Percentiles rank a stretch among this genome's conserved stretches.
Conservation (phyloP, 2,888 invertebrate genomes). For the Nemapogon koenigi region DNA sequence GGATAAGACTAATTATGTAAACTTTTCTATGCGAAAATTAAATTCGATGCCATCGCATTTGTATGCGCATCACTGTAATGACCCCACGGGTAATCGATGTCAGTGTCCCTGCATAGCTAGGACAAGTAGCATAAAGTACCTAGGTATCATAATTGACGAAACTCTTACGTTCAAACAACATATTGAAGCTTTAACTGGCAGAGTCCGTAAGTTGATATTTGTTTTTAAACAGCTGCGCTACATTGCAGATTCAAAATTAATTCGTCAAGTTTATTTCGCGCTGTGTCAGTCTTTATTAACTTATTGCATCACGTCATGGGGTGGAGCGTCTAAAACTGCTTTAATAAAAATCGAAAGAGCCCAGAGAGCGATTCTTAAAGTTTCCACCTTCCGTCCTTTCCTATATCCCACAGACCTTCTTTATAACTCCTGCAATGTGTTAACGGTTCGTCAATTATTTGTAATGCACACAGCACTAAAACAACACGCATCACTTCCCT, state of each 20-base stretch:
- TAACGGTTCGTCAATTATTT: constrained; percentile 3
- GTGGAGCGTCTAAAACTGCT: constrained; percentile 12
- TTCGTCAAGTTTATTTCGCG: constrained; percentile 15
- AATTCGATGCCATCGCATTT: too few species aligned
- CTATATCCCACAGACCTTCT: constrained; percentile 3
- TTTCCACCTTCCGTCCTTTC: constrained; percentile 2
- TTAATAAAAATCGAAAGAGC: constrained; percentile 10
- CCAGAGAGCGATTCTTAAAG: constrained; percentile 12
- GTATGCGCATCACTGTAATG: too few species aligned
- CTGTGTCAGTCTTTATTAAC: constrained; percentile 15
- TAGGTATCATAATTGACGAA: constrained; percentile 11
- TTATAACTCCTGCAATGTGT: background rate
- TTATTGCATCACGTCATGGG: constrained; percentile 17
- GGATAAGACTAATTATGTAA: constrained; percentile 4
- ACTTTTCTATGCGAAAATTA: too few species aligned
- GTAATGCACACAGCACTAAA: background rate
- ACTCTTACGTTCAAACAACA: constrained; percentile 11
- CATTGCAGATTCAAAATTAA: constrained; percentile 10
- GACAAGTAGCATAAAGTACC: constrained; percentile 5
- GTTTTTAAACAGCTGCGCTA: constrained; percentile 14
- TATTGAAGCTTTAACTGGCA: constrained; percentile 11
- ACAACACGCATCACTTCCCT: too few species aligned
- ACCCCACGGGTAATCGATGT: background rate
- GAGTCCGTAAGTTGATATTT: constrained; percentile 15
- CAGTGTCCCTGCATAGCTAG: background rate